phyloP scores from a whole-genome alignment of 2,113 vertebrate genomes.

The Illadopsis cleaveri region DNA sequence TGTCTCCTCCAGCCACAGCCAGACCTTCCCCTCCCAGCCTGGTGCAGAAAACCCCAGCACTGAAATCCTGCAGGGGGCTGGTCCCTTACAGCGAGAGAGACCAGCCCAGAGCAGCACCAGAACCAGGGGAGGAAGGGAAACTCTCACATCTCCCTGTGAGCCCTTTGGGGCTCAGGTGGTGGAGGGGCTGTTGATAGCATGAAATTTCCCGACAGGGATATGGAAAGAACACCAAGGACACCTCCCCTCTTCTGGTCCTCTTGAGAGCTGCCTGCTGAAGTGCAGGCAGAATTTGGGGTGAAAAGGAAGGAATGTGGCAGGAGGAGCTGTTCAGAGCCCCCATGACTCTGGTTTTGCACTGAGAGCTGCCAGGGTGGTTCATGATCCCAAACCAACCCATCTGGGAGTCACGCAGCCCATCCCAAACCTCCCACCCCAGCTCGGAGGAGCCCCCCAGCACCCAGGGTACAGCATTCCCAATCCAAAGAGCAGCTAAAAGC shows the following conservation, averaged over 20 bases:
- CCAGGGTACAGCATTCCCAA: neutral
- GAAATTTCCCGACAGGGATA: neutral
- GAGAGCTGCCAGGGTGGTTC: neutral
- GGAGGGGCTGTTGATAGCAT: neutral
- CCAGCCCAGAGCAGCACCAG: rapidly evolving
- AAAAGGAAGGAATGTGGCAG: neutral
- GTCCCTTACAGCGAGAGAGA: rapidly evolving
- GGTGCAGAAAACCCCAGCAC: neutral
- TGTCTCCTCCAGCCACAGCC: neutral
- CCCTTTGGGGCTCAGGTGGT: neutral
- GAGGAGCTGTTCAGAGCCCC: rapidly evolving
- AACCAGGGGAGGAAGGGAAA: neutral
- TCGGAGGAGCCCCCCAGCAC: rapidly evolving
- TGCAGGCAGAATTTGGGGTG: neutral
- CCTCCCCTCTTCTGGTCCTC: neutral
- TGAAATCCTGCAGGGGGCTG: neutral
- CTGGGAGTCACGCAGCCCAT: neutral
- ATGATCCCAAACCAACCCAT: neutral
- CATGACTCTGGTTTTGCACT: neutral
- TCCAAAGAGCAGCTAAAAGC: neutral
- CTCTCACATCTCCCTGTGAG: neutral
- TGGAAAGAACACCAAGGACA: neutral
- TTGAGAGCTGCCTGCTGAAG: neutral
- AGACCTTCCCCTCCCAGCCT: neutral
- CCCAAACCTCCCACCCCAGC: neutral